Percentiles rank a stretch among this genome's conserved stretches.
Evolutionary conservation across 1,140 invertebrate genomes (phyloP).

Genomic region (Adelges cooleyi): DNA sequence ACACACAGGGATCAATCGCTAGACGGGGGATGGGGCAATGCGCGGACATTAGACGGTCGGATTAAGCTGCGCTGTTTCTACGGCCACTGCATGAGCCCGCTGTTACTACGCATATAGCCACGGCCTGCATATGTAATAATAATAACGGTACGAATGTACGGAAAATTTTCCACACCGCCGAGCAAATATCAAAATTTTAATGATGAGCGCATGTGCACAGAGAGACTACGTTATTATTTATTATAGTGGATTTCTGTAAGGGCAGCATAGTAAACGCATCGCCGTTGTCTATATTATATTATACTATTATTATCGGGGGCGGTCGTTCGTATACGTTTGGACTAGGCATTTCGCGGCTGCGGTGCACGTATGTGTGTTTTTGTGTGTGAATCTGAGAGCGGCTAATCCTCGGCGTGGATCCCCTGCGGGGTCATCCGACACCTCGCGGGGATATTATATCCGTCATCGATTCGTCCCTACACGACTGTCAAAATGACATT

Average conservation of each 20-base stretch:
- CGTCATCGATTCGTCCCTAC: conserved; percentile 27
- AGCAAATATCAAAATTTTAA: too few relatives aligned
- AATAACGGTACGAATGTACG: too few relatives aligned
- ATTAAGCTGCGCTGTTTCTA: not conserved
- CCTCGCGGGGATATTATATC: conserved; percentile 6
- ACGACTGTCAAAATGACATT: conserved; percentile 18
- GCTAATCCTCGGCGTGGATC: conserved; percentile 23
- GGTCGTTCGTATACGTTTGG: not conserved
- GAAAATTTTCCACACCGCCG: too few relatives aligned
- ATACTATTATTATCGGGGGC: too few relatives aligned
- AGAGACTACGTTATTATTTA: too few relatives aligned
- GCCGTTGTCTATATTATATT: too few relatives aligned
- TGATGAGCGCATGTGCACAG: not conserved
- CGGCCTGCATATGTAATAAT: too few relatives aligned
- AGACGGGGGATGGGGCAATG: not conserved
- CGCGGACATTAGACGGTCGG: conserved; percentile 14
- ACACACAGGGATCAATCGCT: not conserved
- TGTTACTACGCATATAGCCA: too few relatives aligned
- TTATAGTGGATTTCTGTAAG: too few relatives aligned
- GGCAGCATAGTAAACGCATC: too few relatives aligned
- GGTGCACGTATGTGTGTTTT: too few relatives aligned
- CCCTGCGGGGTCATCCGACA: conserved; percentile 25
- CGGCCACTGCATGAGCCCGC: not conserved
- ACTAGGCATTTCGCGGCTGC: not conserved
- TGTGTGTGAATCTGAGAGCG: not conserved